Base-by-base conservation (phyloP, 2,113 vertebrate species). In the Cryptomyrus ogoouensis region DNA sequence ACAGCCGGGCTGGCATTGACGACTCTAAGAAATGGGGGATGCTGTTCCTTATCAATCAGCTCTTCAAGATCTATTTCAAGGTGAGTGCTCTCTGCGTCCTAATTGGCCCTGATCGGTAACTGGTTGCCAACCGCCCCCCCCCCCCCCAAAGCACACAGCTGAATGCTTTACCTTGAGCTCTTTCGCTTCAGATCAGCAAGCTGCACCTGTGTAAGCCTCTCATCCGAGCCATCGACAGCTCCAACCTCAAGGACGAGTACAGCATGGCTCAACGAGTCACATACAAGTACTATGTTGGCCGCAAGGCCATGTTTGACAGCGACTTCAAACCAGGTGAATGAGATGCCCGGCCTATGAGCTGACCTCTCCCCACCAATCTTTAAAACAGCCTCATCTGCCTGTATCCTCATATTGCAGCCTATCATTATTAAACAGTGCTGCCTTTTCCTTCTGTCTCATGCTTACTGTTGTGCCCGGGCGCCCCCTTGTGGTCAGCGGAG, bases 31-130 rank as follows among this genome's bases (percentile, higher is more conserved):
- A 99, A 93, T 99, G 98, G 98, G 98, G 98, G 8, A 99, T 99
- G 98, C 93, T 99, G 91, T 99, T 99, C 92, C 96, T 99, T 0
- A 98, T 99, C 92, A 99, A 99, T 92, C 98, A 99, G 91, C 96
- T 99, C 15, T 99, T 99, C 91, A 99, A 99, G 95, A 99, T 99
- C 93, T 99, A 99, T 95, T 99, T 99, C 91, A 99, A 99, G 98
- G 98, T 99, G 92, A 0, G 92, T 9, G 5, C 9, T 70, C 10
- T 44, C 44, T 87, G 42, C 46, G 19, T 35, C 19, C 46, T 12
- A 6, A 47, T 88, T 62, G 12, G 39, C 15, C 15, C 17, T 0
- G 17, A 5, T 83, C 3, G 31, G 70, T 77, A 6, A 39, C 70
- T 46, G n/a, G n/a, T 27, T 62, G 44, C 7, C 80, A 24, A 2